Percentiles rank a stretch among this genome's conserved stretches.
Conservation (phyloP, 2,888 invertebrate genomes). For the Acanthosepion lycidas region DNA sequence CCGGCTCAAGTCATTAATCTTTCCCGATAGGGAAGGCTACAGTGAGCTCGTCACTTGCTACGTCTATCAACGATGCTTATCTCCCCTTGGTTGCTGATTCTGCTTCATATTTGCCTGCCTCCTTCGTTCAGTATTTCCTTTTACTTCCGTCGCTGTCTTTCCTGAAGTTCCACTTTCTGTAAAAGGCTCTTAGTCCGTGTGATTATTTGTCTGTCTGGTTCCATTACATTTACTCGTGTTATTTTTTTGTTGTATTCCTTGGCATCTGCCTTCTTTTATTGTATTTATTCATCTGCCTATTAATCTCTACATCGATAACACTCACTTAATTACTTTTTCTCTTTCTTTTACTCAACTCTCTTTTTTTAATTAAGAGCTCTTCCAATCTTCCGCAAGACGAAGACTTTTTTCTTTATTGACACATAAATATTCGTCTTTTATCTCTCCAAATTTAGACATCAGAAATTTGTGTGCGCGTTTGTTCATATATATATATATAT, state of each 20-base stretch:
- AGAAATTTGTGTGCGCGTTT: not conserved
- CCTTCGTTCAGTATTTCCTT: not conserved
- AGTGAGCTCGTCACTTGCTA: not conserved
- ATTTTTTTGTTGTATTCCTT: not conserved
- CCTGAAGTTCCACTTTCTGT: not conserved
- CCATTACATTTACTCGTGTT: not conserved
- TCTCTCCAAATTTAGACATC: too few species aligned
- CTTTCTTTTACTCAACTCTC: not conserved
- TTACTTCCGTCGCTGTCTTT: not conserved
- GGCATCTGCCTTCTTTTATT: not conserved
- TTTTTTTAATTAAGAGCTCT: not conserved
- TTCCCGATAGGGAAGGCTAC: not conserved
- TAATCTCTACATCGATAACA: not conserved
- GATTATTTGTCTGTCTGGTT: not conserved
- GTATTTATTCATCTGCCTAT: not conserved
- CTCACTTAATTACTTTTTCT: not conserved
- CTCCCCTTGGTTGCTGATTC: not conserved
- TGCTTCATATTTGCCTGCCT: not conserved
- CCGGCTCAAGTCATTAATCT: not conserved
- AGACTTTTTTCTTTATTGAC: too few species aligned
- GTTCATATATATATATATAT: not conserved
- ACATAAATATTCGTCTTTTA: too few species aligned
- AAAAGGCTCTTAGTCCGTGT: not conserved
- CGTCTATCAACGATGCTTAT: not conserved
- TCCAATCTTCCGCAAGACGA: not conserved